Conservation (phyloP, 2,888 invertebrate species). For the Pterobdella sp. region DNA sequence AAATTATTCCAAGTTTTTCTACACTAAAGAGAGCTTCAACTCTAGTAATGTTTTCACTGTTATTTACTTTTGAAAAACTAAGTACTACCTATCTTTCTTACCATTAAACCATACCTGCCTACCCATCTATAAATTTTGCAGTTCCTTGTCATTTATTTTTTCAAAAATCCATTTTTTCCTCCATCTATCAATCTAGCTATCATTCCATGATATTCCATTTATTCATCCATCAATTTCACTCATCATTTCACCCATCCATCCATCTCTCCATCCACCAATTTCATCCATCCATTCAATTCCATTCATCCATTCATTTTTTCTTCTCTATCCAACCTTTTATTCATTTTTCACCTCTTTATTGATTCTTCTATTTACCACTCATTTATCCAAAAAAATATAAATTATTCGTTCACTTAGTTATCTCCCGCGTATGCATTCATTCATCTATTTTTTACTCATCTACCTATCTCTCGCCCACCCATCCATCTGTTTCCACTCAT, state of each 20-base stretch:
- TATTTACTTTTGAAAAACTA: too few species aligned
- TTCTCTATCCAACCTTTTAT: neutral
- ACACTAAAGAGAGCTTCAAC: too few species aligned
- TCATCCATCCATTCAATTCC: slow-evolving; percentile 2
- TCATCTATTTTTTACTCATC: neutral
- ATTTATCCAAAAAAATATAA: neutral
- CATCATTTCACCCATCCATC: neutral
- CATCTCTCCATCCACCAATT: neutral
- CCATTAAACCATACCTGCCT: neutral
- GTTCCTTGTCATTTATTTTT: neutral
- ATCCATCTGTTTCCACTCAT: too few species aligned
- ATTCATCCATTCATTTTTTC: neutral
- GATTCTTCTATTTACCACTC: neutral
- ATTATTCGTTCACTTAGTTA: neutral
- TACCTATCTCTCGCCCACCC: neutral
- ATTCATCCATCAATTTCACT: neutral
- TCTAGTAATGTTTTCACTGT: too few species aligned
- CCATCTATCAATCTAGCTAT: neutral
- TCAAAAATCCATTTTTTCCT: neutral
- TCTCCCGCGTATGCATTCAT: neutral
- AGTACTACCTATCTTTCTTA: neutral
- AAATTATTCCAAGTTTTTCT: too few species aligned
- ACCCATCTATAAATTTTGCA: neutral
- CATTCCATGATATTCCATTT: neutral
- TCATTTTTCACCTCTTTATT: neutral